Base-by-base conservation (phyloP, 2,797 vertebrate genomes). In the Poeciliopsis paucimaculata region DNA sequence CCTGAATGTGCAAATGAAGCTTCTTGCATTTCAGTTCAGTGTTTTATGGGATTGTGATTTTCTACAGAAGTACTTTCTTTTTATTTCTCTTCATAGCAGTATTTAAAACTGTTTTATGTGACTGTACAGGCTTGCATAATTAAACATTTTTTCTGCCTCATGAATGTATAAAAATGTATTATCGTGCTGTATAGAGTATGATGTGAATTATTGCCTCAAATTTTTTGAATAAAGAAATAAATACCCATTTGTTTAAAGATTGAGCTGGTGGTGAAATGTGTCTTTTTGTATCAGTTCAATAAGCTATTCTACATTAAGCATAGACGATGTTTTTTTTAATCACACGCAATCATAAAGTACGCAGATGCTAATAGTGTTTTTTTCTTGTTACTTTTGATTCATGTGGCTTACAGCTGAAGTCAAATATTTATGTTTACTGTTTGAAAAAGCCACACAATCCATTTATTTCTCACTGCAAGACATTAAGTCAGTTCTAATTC, bases 101-200 rank as follows among this genome's bases (percentile, higher is more conserved):
- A 88, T 91, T 92, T 79, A 88, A 77, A 88, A 84, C 84, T 80
- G 86, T 91, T 81, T 91, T 91, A 82, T 45, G 53, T 76, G 45
- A 73, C 26, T 82, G 78, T 90, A 86, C 89, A 91, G 84, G 92
- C 94, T 94, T 93, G 93, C 90, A 84, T 90, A 88, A 83, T 88
- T 89, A 46, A 13, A 46, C 84, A 82, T 73, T 82, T 77, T 79
- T 75, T 79, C 77, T 90, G 66, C 79, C 85, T 85, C 90, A 92
- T 92, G 90, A 94, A 93, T 94, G 92, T 95, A 93, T 85, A 86
- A 79, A 90, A 93, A 87, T 91, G 85, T 93, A 92, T 92, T 93
- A 83, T 77, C 81, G 92, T 94, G 82, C 82, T 82, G 91, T 94
- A 87, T 82, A 87, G 90, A 90, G 76, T 92, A 86, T 86, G 73